Conservation (phyloP, 1,140 invertebrate species). For the Macrobrachium nipponense region DNA sequence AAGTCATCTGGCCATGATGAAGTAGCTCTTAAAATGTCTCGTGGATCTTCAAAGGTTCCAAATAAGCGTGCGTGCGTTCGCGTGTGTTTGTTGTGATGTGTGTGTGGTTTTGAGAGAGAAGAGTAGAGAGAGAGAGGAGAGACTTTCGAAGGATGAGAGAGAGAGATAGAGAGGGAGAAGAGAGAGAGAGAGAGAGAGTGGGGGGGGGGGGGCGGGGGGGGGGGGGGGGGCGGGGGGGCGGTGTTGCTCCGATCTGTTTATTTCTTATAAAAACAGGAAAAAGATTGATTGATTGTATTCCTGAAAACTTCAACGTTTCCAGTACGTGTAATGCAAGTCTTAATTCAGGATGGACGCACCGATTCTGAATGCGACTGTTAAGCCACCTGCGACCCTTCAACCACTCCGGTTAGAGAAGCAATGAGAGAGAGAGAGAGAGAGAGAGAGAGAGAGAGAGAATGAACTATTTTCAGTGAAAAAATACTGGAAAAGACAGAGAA, state of each 20-base stretch:
- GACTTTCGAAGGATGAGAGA: too few relatives aligned
- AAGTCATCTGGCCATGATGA: too few relatives aligned
- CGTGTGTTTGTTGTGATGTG: background rate
- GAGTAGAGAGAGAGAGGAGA: slow-evolving; percentile 14
- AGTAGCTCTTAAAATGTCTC: too few relatives aligned
- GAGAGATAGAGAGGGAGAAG: background rate
- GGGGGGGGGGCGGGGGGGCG: background rate
- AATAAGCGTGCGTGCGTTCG: slow-evolving; percentile 3
- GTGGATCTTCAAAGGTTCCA: too few relatives aligned
- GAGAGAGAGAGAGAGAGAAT: background rate
- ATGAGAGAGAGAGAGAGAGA: background rate
- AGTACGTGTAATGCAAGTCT: too few relatives aligned
- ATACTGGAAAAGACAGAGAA: background rate
- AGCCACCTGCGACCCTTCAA: too few relatives aligned
- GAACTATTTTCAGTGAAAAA: background rate
- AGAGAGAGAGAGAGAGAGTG: background rate
- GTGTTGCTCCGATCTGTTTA: too few relatives aligned
- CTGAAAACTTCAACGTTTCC: too few relatives aligned
- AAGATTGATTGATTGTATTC: too few relatives aligned
- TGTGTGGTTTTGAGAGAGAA: background rate
- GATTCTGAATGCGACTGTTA: too few relatives aligned
- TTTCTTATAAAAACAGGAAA: too few relatives aligned
- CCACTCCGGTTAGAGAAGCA: background rate
- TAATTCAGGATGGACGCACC: too few relatives aligned
- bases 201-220: background rate